These are phyloP conservation scores for Drosophila suboccidentalis DNA, from an alignment of 2,888 invertebrate species.

Conservation along the genomic window DNA sequence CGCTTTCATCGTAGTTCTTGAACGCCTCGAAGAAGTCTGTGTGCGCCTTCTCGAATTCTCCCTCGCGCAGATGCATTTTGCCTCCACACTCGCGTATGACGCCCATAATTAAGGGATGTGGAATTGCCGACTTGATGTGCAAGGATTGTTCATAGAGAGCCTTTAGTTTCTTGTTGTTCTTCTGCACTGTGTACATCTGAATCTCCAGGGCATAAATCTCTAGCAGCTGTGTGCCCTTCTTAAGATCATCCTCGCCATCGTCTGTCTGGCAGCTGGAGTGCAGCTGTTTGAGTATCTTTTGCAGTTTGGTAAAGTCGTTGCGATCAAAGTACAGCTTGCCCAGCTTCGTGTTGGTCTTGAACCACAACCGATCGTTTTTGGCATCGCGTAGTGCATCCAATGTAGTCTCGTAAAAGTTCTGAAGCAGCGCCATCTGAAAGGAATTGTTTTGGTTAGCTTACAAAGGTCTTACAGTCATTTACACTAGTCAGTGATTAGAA, in stretches of 20 bases:
- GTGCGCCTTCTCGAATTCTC: constrained; percentile 99
- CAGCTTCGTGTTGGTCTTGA: constrained; percentile 99
- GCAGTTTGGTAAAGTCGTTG: constrained; percentile 96
- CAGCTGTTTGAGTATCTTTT: constrained; percentile 98
- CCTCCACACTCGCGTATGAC: constrained; percentile 99
- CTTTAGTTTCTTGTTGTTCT: constrained; percentile 99
- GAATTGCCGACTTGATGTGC: constrained; percentile 99
- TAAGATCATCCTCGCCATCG: constrained; percentile 98
- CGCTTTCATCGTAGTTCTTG: constrained; percentile 99
- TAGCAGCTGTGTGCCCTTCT: constrained; percentile 98
- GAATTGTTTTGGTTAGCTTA: constrained; percentile 85
- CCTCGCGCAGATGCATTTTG: constrained; percentile 99
- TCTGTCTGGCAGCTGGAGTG: constrained; percentile 99
- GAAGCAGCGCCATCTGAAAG: constrained; percentile 96
- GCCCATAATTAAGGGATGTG: constrained; percentile 99
- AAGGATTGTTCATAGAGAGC: constrained; percentile 98
- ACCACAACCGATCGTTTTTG: constrained; percentile 99
- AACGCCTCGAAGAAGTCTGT: constrained; percentile 99
- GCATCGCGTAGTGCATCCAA: constrained; percentile 98
- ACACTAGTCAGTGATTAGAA: background rate
- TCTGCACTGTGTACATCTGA: constrained; percentile 99
- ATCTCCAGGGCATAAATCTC: constrained; percentile 99
- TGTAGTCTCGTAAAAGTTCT: constrained; percentile 99
- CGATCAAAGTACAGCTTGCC: constrained; percentile 99
- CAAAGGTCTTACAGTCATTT: constrained; percentile 79